Percentiles rank a stretch among this genome's conserved stretches.
phyloP scores from a whole-genome alignment of 1,140 invertebrate genomes.

The Oedothorax gibbosus region DNA sequence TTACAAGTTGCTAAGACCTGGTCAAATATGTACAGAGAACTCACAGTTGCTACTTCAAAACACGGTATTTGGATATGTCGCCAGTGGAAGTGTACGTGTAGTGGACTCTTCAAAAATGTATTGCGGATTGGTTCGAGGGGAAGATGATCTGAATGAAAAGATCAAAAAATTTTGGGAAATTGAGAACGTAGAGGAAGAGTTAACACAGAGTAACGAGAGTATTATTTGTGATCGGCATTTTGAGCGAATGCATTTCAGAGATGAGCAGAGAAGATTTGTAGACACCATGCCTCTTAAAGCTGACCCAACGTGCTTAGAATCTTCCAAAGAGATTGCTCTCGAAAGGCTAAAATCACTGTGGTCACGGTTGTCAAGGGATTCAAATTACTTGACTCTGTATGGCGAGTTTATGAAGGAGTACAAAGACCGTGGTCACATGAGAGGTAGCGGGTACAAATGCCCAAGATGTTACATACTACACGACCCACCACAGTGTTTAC shows the following conservation, averaged over 20 bases:
- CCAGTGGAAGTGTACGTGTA: neutral
- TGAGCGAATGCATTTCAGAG: neutral
- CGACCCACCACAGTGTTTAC: too few relatives aligned
- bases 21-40: neutral
- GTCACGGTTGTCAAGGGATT: neutral
- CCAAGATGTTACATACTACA: too few relatives aligned
- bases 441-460: too few relatives aligned
- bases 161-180: neutral
- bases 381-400: slow-evolving; percentile 7
- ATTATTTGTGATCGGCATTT: slow-evolving; percentile 6
- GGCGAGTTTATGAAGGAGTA: slow-evolving; percentile 12
- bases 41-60: neutral
- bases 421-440: neutral
- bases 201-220: neutral
- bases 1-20: neutral
- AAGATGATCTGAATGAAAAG: neutral
- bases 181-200: neutral
- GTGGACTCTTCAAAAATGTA: neutral
- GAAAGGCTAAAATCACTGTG: slow-evolving; percentile 12
- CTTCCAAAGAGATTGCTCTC: slow-evolving; percentile 24
- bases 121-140: neutral
- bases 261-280: neutral
- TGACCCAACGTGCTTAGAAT: neutral
- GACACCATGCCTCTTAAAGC: slow-evolving; percentile 7
- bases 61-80: neutral